Conservation (phyloP, 2,888 invertebrate genomes). For the Syrphus vitripennis region DNA sequence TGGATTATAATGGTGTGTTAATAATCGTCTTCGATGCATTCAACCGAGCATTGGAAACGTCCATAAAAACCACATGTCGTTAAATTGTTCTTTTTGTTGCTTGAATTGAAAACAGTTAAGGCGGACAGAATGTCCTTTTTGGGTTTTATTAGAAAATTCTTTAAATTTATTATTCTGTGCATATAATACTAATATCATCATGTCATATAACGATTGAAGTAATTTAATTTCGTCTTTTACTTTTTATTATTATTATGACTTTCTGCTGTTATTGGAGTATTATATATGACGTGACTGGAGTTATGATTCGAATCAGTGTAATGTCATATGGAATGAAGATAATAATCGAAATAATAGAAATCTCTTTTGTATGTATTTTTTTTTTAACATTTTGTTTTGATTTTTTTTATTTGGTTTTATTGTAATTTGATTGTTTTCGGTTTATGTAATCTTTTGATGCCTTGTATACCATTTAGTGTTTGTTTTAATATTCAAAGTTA, state of each 20-base stretch:
- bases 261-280: not conserved
- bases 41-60: conserved; percentile 40
- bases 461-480: too few relatives aligned
- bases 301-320: not conserved
- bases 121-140: conserved; percentile 2
- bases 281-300: not conserved
- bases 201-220: not conserved
- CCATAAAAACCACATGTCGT: conserved; percentile 62
- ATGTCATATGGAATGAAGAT: not conserved
- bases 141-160: not conserved
- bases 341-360: not conserved
- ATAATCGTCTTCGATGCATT: conserved; percentile 54
- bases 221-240: conserved; percentile 12
- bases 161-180: not conserved
- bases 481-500: too few relatives aligned
- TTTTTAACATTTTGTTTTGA: not conserved
- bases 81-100: conserved; percentile 23
- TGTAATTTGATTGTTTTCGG: too few relatives aligned
- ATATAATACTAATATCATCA: not conserved
- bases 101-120: not conserved
- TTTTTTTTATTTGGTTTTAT: too few relatives aligned
- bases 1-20: conserved; percentile 48
- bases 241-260: not conserved
- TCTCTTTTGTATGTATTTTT: not conserved
- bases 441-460: too few relatives aligned